phyloP scores from a whole-genome alignment of 2,113 vertebrate genomes.

The Neodon shergylaensis region DNA sequence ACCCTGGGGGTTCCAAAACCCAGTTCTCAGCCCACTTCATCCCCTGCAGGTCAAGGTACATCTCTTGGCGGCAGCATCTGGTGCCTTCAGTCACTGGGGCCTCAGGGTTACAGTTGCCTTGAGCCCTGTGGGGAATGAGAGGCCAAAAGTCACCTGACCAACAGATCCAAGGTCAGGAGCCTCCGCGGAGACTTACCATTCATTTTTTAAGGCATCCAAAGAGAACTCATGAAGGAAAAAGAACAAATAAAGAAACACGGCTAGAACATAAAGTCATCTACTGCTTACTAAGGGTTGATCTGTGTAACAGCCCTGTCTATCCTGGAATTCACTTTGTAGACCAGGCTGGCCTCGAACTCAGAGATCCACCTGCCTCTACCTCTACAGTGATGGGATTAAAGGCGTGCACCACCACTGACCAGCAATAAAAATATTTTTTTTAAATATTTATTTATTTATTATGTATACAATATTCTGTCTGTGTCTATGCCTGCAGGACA shows the following conservation, averaged over 20 bases:
- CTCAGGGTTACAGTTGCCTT: constrained; percentile 65
- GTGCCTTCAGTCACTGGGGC: accelerated
- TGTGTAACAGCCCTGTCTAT: neutral
- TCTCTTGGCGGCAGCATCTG: constrained; percentile 72
- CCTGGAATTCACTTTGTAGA: neutral
- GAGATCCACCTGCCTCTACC: no score
- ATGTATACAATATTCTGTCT: no score
- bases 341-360: no score
- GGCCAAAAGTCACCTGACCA: neutral
- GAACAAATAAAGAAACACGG: neutral
- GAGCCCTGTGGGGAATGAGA: constrained; percentile 60
- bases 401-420: accelerated
- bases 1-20: constrained; percentile 75
- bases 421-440: no score
- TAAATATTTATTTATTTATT: no score
- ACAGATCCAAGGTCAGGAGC: neutral
- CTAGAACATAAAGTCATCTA: neutral
- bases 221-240: neutral
- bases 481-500: no score
- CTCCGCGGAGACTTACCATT: neutral
- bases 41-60: constrained; percentile 71
- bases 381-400: no score
- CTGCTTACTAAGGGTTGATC: neutral
- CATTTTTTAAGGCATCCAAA: neutral
- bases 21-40: constrained; percentile 73